These are phyloP conservation scores for Proisotoma minuta DNA, from an alignment of 2,888 invertebrate species.

Conservation along the genomic window DNA sequence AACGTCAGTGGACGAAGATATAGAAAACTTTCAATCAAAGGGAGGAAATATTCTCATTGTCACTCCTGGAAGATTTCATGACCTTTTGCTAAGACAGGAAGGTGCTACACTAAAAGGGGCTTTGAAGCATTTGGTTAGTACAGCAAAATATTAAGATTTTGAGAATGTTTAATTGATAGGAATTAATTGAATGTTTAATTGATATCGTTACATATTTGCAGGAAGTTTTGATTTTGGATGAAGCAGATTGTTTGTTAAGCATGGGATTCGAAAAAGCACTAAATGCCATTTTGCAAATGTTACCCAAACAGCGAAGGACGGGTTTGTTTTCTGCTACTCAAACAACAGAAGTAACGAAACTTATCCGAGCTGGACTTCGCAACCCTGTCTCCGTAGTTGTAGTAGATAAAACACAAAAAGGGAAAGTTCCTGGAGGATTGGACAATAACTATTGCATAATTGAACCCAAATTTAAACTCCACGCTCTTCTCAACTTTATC, in stretches of 20 bases:
- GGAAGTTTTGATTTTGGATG: conserved; percentile 91
- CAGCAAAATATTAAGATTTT: not conserved
- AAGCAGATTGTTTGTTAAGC: conserved; percentile 91
- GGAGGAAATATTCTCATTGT: conserved; percentile 85
- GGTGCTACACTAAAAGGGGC: conserved; percentile 63
- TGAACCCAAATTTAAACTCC: conserved; percentile 73
- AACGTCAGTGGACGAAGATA: conserved; percentile 69
- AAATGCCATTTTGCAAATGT: conserved; percentile 79
- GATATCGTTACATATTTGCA: conserved; percentile 52
- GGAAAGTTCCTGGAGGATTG: conserved; percentile 55
- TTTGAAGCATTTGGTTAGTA: conserved; percentile 70
- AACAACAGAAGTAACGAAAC: conserved; percentile 83
- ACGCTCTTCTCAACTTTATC: conserved; percentile 73
- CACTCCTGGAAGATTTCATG: conserved; percentile 90
- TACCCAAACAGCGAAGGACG: conserved; percentile 90
- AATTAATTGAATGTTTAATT: not conserved
- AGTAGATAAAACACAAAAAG: conserved; percentile 70
- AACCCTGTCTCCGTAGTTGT: conserved; percentile 89
- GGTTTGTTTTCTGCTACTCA: conserved; percentile 99
- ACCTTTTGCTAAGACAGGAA: conserved; percentile 60
- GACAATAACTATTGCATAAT: conserved; percentile 72
- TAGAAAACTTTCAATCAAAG: conserved; percentile 60
- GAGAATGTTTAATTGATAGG: not conserved
- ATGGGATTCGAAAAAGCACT: conserved; percentile 82
- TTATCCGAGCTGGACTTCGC: conserved; percentile 86